Evolutionary conservation across 2,113 vertebrate species (phyloP), one percentile per base, ranked within the genome.

Genomic region (Rattus rattus): DNA sequence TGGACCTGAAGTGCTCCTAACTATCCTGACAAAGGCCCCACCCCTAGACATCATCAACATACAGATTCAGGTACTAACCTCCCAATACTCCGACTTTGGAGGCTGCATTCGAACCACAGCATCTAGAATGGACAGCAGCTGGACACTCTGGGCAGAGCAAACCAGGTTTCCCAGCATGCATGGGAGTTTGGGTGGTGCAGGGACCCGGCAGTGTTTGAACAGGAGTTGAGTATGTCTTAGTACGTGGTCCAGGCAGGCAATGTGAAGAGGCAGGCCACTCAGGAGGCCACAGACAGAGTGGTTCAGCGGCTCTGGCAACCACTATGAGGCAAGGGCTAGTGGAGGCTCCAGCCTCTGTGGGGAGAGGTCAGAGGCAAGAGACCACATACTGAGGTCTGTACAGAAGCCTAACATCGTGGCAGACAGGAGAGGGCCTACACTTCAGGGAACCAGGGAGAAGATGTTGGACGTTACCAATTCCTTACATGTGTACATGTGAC

Each of bases 361-460:
- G 30, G 43, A 73, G 19, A 69, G 39, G 24, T 1, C 0, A 12
- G 52, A 33, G 54, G 49, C 67, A 26, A 39, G 16, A 81, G 16
- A 65, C 2, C 9, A 39, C 0, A 14, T n/a, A 16, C 36, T 0
- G 1, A 36, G 43, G 81, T 84, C 24, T 22, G 16, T 49, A 49
- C 11, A 19, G 65, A 83, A 39, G 49, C 11, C 5, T 26, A 36
- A 56, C 28, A 24, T 85, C 59, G 28, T 69, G 28, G 70, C 61
- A 59, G 36, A 0, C 28, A 11, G 16, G 22, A 2, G 10, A 90
- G n/a, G 67, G 36, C 2, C 0, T 9, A 17, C 28, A 11, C 22
- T 54, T 75, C 4, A 28, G 63, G 54, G 79, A 43, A 72, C 28
- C 2, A 24, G 67, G 20, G 47, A 17, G 47, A 54, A 56, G 67